phyloP scores from a whole-genome alignment of 2,797 vertebrate genomes.

The Neoniphon sammara region DNA sequence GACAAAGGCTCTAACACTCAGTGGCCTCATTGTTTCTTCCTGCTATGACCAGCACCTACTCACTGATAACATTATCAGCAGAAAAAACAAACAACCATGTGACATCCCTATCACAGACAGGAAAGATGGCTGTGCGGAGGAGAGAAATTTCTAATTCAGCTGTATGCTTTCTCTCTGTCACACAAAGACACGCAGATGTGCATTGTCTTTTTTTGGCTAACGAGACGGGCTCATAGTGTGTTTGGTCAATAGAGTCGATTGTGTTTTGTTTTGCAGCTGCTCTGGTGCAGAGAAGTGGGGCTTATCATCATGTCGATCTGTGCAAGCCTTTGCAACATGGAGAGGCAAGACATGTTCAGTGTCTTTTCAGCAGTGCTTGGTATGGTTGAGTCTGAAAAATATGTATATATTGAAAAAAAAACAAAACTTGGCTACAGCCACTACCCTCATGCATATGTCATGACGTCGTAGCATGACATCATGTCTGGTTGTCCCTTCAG shows the following conservation, averaged over 20 bases:
- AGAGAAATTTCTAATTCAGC: conserved; percentile 12
- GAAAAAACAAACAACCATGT: conserved; percentile 25
- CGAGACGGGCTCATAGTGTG: background rate
- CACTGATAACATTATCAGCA: conserved; percentile 41
- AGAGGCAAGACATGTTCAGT: conserved; percentile 39
- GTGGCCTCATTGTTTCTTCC: conserved; percentile 5
- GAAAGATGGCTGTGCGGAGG: conserved; percentile 14
- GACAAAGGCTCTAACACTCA: conserved; percentile 34
- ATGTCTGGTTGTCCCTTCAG: conserved; percentile 65
- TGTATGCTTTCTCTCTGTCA: background rate
- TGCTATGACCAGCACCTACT: conserved; percentile 27
- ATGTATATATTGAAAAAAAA: conserved; percentile 21
- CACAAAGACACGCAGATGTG: conserved; percentile 1
- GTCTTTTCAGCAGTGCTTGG: conserved; percentile 27
- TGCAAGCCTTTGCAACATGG: background rate
- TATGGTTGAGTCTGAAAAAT: conserved; percentile 28
- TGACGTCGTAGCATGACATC: conserved; percentile 64
- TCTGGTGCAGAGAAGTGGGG: conserved; percentile 4
- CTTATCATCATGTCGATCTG: conserved; percentile 1
- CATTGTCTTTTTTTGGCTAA: conserved; percentile 4
- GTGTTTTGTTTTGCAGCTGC: conserved; percentile 1
- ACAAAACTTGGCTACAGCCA: conserved; percentile 37
- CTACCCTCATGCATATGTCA: conserved; percentile 45
- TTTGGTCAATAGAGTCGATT: background rate
- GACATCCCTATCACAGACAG: conserved; percentile 38